Evolutionary conservation across 2,888 invertebrate species (phyloP), one percentile per base, ranked within the genome.

Genomic region (Metopia argyrocephala): DNA sequence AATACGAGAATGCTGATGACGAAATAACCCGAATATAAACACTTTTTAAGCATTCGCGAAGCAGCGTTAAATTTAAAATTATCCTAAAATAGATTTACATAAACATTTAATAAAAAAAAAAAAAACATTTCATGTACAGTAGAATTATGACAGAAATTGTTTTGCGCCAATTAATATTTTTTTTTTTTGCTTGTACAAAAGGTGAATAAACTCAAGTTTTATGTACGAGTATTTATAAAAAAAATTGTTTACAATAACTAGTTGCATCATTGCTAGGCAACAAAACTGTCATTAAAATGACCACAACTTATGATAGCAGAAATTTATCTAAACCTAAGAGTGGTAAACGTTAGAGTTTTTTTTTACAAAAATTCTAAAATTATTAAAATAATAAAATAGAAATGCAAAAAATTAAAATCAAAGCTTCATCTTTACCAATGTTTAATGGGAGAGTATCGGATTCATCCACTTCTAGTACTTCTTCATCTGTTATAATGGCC

Each of bases 381-480:
- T 38, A 38, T 15, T 12, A 31, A 31, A 38, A n/a, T 25, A 61
- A 20, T 31, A 48, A 27, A 71, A 64, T 65, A 54, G 12, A 84
- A 65, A 89, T 89, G 89, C 86, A 88, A 83, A 87, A 87, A 83
- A 87, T 89, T 64, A 89, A 87, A 69, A 86, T 85, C 20, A 88
- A 89, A 82, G 86, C 90, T 1, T 87, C 86, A 75, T 90, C 89
- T n/a, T 84, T 90, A 62, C 88, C 90, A 18, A 84, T 90, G 45
- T 89, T 90, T 62, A 89, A 89, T 85, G 87, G 89, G 31, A 87
- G 89, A 54, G 87, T 89, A 20, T 86, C 88, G 4, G 89, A 89
- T 69, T 85, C 89, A 6, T 88, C 87, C 18, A 86, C 86, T 9
- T 84, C 88, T 71, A 87, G 88, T 61, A 85, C 86, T 9, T 85